Conservation (phyloP, 2,888 invertebrate species). For the Clusia tigrina region DNA sequence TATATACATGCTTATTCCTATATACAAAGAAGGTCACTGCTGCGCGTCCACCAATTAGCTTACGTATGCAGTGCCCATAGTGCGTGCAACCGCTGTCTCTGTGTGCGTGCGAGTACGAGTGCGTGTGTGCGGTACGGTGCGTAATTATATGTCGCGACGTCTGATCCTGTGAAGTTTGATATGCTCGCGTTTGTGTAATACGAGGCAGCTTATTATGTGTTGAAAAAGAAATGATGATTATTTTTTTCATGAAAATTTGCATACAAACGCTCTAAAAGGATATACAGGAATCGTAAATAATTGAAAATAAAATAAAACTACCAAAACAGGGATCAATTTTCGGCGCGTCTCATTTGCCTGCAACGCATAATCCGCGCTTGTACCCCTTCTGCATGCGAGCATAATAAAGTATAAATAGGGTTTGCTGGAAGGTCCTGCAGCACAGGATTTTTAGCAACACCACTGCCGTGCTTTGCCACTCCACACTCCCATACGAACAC, state of each 20-base stretch:
- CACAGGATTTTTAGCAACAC: background rate
- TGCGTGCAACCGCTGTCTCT: background rate
- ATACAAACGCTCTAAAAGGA: background rate
- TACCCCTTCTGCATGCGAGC: background rate
- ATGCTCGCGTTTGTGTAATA: background rate
- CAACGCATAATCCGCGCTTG: background rate
- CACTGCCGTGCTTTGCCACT: too few species aligned
- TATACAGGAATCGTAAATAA: background rate
- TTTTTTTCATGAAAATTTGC: background rate
- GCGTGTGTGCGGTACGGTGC: background rate
- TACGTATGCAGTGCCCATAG: background rate
- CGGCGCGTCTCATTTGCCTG: background rate
- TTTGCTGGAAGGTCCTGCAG: constrained; percentile 6
- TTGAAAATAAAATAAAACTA: background rate
- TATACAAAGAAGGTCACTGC: background rate
- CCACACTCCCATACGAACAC: constrained; percentile 6
- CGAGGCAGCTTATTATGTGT: background rate
- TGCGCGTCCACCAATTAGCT: background rate
- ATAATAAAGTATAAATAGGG: background rate
- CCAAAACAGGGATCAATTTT: background rate
- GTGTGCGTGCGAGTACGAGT: too few species aligned
- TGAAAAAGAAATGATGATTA: background rate
- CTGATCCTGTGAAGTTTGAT: constrained; percentile 3
- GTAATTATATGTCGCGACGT: constrained; percentile 3
- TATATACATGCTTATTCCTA: too few species aligned